Evolutionary conservation across 1,140 invertebrate species (phyloP), one percentile per base, ranked within the genome.

Genomic region (Stegodyphus mimosarum): DNA sequence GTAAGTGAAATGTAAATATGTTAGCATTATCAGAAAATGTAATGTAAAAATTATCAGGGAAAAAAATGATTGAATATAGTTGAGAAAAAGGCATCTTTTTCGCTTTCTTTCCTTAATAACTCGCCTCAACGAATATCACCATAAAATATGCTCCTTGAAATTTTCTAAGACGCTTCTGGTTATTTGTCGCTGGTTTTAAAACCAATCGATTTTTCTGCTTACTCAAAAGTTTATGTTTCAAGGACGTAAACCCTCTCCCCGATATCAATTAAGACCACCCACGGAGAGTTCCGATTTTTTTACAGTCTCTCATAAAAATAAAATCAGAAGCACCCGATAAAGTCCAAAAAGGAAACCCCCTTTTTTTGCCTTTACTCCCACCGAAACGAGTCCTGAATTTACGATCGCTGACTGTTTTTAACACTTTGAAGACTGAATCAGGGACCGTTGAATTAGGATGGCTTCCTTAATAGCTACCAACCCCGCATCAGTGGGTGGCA

Each of bases 251-350:
- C 70, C 33, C n/a, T 49, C 52, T 7, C 13, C 6, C 52, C 67
- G 77, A 80, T 71, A 80, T 80, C 77, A 80, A 80, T 80, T 80
- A 80, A 80, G 77, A 80, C 77, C 77, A 71, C 77, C 77, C 53
- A 71, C 15, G n/a, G 77, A 13, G 51, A 71, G 67, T 60, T 71
- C 33, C 66, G 67, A 71, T 70, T 80, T 78, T 80, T 60, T 52
- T 70, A 53, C 7, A 10, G 64, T 49, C 51, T 33, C 66, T 18
- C 67, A 80, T 80, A 80, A 80, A 80, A 80, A 71, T 52, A n/a
- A 78, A 78, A 71, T 55, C 67, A 11, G 64, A 53, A 33, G 33
- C 33, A 33, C 33, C 33, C 33, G 33, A 33, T 33, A 33, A 53
- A 80, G 77, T 53, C 15, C 6, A 11, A 49, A 51, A 18, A 33